Conservation (phyloP, 2,797 vertebrate genomes). For the Miichthys miiuy region DNA sequence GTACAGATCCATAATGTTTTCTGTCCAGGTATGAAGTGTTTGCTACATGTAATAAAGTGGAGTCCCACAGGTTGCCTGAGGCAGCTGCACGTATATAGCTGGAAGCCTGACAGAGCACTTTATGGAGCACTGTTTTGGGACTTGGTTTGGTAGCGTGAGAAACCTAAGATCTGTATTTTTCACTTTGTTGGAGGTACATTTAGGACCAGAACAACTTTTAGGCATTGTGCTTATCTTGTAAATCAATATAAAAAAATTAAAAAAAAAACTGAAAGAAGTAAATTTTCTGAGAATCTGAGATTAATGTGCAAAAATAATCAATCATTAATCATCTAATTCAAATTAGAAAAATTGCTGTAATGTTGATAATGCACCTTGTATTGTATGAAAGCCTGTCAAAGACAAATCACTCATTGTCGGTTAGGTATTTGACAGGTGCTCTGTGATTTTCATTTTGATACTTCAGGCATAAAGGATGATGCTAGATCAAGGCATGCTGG, state of each 20-base stretch:
- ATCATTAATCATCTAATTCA: not conserved
- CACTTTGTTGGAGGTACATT: slow-evolving; percentile 17
- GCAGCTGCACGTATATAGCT: slow-evolving; percentile 51
- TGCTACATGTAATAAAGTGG: slow-evolving; percentile 37
- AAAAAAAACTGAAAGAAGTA: not conserved
- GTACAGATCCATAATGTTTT: slow-evolving; percentile 25
- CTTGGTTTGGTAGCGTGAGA: slow-evolving; percentile 45
- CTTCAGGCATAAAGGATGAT: slow-evolving; percentile 48
- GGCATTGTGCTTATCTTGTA: slow-evolving; percentile 28
- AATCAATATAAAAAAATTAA: not conserved
- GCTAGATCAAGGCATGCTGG: slow-evolving; percentile 63
- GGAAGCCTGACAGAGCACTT: slow-evolving; percentile 49
- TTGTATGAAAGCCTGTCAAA: not conserved
- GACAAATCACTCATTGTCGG: not conserved
- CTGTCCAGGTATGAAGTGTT: slow-evolving; percentile 27
- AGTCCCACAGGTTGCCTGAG: slow-evolving; percentile 47
- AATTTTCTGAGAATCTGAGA: not conserved
- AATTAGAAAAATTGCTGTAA: not conserved
- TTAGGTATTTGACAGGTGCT: slow-evolving; percentile 28
- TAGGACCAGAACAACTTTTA: slow-evolving; percentile 16
- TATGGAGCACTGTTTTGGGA: slow-evolving; percentile 40
- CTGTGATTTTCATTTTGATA: slow-evolving; percentile 28
- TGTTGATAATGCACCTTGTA: not conserved
- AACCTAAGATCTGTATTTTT: slow-evolving; percentile 44
- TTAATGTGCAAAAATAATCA: not conserved